A percentile compares a stretch with the other conserved stretches of the same genome.
Evolutionary conservation across 2,888 invertebrate genomes (phyloP).

Genomic region (Panorpa germanica): DNA sequence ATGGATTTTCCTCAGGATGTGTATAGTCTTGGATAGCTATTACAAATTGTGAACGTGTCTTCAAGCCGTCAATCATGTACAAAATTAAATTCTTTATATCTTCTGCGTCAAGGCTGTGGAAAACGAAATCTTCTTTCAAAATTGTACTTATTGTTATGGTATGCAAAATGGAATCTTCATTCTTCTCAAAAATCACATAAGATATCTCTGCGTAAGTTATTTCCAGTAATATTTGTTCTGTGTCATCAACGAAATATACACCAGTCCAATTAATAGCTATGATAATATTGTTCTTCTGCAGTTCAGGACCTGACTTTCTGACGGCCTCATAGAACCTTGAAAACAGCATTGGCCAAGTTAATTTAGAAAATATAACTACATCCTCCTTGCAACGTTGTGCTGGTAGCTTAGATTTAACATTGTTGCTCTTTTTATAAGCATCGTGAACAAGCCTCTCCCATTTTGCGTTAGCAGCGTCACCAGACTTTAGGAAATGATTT

Average conservation of each 20-base stretch:
- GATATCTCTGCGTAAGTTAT: constrained; percentile 72
- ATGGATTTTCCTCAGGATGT: constrained; percentile 32
- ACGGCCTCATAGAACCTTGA: constrained; percentile 86
- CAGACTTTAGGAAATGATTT: constrained; percentile 40
- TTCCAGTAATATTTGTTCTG: constrained; percentile 78
- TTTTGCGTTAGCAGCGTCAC: constrained; percentile 38
- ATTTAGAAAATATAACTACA: constrained; percentile 76
- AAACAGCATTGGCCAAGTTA: constrained; percentile 88
- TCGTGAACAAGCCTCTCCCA: constrained; percentile 57
- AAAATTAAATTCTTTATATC: constrained; percentile 69
- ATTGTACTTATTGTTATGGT: constrained; percentile 63
- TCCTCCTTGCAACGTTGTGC: constrained; percentile 66
- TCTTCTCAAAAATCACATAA: constrained; percentile 41
- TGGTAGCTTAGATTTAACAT: constrained; percentile 44
- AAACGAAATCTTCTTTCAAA: constrained; percentile 75
- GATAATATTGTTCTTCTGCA: constrained; percentile 58
- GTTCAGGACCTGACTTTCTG: constrained; percentile 48
- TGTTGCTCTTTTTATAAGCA: constrained; percentile 51
- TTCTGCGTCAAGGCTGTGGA: constrained; percentile 75
- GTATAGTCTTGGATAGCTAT: constrained; percentile 47
- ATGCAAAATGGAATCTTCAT: constrained; percentile 32
- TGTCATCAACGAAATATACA: constrained; percentile 78
- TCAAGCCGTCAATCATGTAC: constrained; percentile 70
- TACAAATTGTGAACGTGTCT: constrained; percentile 66
- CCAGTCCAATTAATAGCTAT: constrained; percentile 88